Conservation (phyloP, 92 coral and sea anemone species). For the Porites lobata region DNA sequence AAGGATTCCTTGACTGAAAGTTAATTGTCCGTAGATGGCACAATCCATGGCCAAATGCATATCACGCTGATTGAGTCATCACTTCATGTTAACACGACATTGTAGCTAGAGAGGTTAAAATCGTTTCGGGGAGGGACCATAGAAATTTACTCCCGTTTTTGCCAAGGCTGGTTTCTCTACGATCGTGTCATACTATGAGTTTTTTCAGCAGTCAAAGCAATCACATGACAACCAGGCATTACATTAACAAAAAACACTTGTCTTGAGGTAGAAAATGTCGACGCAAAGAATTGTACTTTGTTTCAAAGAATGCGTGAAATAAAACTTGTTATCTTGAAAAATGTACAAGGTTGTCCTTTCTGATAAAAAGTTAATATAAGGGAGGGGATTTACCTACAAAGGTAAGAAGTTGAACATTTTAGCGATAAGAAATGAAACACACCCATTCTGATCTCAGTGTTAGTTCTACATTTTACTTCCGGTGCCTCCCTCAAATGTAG, state of each 20-base stretch:
- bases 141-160: not conserved
- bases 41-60: not conserved
- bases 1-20: constrained; percentile 17
- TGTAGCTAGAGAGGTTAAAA: not conserved
- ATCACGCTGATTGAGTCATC: constrained; percentile 14
- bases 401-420: not conserved
- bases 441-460: not conserved
- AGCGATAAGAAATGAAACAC: not conserved
- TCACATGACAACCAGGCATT: too few species aligned
- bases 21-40: not conserved
- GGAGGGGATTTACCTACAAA: not conserved
- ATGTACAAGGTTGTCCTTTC: not conserved
- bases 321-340: constrained; percentile 13
- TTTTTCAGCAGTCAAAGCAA: too few species aligned
- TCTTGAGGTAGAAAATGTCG: too few species aligned
- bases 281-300: too few species aligned
- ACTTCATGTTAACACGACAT: not conserved
- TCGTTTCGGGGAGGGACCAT: not conserved
- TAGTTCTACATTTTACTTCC: too few species aligned
- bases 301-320: not conserved
- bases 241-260: too few species aligned
- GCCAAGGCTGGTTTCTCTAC: not conserved
- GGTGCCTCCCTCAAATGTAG: too few species aligned
- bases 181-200: too few species aligned
- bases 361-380: not conserved